A percentile compares a stretch with the other conserved stretches of the same genome.
Conservation (phyloP, 2,888 invertebrate genomes). For the Nephrotoma guestfalica region DNA sequence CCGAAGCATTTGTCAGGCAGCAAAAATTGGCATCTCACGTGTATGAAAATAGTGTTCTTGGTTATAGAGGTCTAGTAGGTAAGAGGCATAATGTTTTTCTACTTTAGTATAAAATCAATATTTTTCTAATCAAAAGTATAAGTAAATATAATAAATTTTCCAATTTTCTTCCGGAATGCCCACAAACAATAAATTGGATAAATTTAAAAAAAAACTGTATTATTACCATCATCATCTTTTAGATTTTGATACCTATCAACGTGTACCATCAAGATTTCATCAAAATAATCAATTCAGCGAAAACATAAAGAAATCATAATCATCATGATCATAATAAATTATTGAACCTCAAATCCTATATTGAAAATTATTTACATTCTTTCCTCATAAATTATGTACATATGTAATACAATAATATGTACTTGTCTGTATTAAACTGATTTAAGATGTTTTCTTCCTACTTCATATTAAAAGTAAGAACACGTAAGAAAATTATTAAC, state of each 20-base stretch:
- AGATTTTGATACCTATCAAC: neutral
- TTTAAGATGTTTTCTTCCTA: neutral
- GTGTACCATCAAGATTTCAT: neutral
- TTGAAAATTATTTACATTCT: neutral
- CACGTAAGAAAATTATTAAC: neutral
- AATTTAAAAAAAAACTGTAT: neutral
- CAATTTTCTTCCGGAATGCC: neutral
- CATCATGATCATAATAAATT: neutral
- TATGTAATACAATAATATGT: neutral
- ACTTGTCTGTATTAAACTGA: neutral
- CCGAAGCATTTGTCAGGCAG: slow-evolving; percentile 58
- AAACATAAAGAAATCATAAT: neutral
- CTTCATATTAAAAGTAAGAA: neutral
- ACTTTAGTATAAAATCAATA: neutral
- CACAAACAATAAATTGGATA: neutral
- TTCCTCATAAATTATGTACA: neutral
- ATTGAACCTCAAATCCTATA: neutral
- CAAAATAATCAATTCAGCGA: neutral
- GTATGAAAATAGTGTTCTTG: slow-evolving; percentile 59
- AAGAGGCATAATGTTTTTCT: slow-evolving; percentile 12
- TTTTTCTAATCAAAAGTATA: neutral
- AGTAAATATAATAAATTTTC: neutral
- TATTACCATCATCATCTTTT: neutral
- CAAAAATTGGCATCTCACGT: slow-evolving; percentile 57
- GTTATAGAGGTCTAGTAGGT: slow-evolving; percentile 65